These are phyloP conservation scores for Coremacera marginata DNA, from an alignment of 2,888 invertebrate genomes.

Conservation along the genomic window DNA sequence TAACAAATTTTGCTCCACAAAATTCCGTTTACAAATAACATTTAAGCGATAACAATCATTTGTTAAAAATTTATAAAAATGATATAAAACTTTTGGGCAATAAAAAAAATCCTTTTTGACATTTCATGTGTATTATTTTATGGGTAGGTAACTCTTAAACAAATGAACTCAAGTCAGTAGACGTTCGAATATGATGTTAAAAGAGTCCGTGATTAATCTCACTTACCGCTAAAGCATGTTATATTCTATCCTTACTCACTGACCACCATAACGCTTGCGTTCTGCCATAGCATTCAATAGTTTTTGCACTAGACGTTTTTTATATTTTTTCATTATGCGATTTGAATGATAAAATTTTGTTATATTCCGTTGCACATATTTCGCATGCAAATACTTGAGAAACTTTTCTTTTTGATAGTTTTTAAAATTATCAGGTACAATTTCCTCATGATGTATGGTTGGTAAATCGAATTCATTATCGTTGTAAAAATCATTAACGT, in stretches of 20 bases:
- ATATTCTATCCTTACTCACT: not conserved
- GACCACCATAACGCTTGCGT: not conserved
- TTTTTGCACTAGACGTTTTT: conserved; percentile 52
- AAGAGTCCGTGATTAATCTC: not conserved
- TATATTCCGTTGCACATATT: conserved; percentile 65
- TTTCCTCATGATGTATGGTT: conserved; percentile 66
- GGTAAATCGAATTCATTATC: conserved; percentile 53
- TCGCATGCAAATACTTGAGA: conserved; percentile 66
- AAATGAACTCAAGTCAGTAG: not conserved
- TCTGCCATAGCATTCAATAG: conserved; percentile 39
- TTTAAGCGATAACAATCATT: too few relatives aligned
- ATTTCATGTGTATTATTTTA: conserved; percentile 10
- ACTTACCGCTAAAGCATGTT: conserved; percentile 4
- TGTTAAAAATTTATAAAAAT: too few relatives aligned
- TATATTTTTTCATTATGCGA: conserved; percentile 65
- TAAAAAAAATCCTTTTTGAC: not conserved
- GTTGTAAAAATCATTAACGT: conserved; percentile 13
- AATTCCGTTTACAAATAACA: too few relatives aligned
- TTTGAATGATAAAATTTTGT: conserved; percentile 64
- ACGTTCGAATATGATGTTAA: not conserved
- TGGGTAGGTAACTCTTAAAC: not conserved
- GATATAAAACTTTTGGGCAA: too few relatives aligned
- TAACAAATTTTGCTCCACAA: too few relatives aligned
- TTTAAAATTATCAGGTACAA: conserved; percentile 63
- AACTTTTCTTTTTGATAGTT: conserved; percentile 61